Base-by-base conservation (phyloP, 1,140 invertebrate genomes). In the Sarcophaga bullata region DNA sequence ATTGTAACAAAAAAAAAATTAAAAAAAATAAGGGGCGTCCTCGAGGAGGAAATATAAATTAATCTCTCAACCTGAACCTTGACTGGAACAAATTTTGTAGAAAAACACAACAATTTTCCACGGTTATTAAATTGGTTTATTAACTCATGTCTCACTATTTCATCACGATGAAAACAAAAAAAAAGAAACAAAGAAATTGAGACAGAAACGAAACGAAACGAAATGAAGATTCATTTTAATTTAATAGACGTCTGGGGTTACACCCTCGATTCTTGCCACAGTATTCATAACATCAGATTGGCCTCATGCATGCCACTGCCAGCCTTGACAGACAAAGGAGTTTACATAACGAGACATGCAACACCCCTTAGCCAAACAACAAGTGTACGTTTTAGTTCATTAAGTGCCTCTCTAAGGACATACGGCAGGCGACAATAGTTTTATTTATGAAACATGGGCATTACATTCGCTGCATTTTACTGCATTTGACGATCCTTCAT, bases 321-420 rank as follows among this genome's bases (percentile, higher is more conserved):
- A 68, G 62, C 17, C 62, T 68, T n/a, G n/a, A n/a, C 19, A 68
- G 62, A 68, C 62, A 25, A 68, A 68, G 62, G 62, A 68, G n/a
- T n/a, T 68, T 68, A 4, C 17, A n/a, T 62, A 25, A 6, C 19
- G n/a, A 13, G 8, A 19, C 17, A 25, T n/a, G 15, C n/a, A 17
- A 17, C 62, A 68, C 62, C 62, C n/a, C 17, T 68, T 68, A 17
- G n/a, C 62, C n/a, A n/a, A 68, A 68, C 25, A 37, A 19, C 8
- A 19, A 25, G 19, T 19, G n/a, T 19, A 68, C n/a, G 15, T 68
- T 68, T n/a, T 17, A 19, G 15, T 68, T 37, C 25, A 2, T 37
- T 4, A 37, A 37, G 25, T 37, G 25, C 4, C 25, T 37, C 25
- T 68, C 17, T 68, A 68, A 68, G 62, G 62, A 68, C 62, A 68